phyloP scores from a whole-genome alignment of 2,888 invertebrate genomes.

The Spatulosminthurus flaviceps region DNA sequence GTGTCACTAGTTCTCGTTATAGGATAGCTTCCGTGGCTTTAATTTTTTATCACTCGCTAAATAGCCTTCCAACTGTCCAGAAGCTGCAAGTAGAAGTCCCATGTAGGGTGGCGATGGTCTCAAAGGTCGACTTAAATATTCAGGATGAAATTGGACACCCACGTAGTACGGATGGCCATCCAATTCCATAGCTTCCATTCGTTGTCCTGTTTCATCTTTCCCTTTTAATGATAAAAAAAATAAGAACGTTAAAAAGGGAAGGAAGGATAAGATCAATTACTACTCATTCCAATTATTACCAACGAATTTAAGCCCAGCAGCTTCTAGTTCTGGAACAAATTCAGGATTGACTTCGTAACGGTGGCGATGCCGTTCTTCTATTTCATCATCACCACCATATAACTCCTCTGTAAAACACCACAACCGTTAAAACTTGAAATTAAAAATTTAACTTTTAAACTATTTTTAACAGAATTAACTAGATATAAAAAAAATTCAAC shows the following conservation, averaged over 20 bases:
- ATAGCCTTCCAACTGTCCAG: conserved; percentile 79
- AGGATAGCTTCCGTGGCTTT: conserved; percentile 11
- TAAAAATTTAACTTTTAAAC: no score
- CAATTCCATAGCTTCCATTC: conserved; percentile 95
- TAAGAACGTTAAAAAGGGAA: neutral
- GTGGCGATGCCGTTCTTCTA: conserved; percentile 96
- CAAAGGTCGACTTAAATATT: conserved; percentile 91
- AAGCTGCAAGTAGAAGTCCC: conserved; percentile 90
- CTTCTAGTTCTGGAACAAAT: conserved; percentile 80
- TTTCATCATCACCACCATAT: conserved; percentile 78
- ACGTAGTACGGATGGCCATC: conserved; percentile 89
- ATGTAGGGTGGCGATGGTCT: conserved; percentile 95
- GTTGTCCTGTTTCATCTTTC: conserved; percentile 79
- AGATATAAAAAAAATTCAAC: neutral
- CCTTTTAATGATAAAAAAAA: conserved; percentile 65
- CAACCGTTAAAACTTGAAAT: conserved; percentile 54
- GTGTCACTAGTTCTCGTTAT: neutral
- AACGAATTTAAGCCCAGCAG: conserved; percentile 87
- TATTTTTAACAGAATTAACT: neutral
- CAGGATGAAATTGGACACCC: conserved; percentile 97
- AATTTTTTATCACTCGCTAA: conserved; percentile 67
- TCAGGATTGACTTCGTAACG: conserved; percentile 96
- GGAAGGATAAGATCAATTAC: neutral
- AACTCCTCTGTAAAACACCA: conserved; percentile 71
- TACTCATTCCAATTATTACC: conserved; percentile 68